Evolutionary conservation across 1,140 invertebrate species (phyloP).

Genomic region (Drosophila miranda): DNA sequence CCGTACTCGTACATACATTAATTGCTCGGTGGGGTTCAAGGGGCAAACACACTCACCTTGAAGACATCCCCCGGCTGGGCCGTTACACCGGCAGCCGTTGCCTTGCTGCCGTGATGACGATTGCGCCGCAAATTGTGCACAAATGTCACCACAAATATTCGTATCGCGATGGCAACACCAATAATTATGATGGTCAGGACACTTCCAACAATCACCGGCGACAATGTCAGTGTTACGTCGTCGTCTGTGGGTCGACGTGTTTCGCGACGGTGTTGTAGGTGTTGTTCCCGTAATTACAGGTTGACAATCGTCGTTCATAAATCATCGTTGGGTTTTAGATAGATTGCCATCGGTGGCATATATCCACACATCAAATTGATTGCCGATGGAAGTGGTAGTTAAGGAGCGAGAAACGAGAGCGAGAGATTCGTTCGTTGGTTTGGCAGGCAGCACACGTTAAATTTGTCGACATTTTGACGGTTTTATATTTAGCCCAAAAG

Average conservation of each 20-base stretch:
- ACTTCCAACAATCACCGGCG: slow-evolving; percentile 80
- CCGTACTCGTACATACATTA: slow-evolving; percentile 21
- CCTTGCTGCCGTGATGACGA: slow-evolving; percentile 78
- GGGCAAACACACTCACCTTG: slow-evolving; percentile 55
- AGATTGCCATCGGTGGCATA: slow-evolving; percentile 63
- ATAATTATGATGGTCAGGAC: slow-evolving; percentile 81
- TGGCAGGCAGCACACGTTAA: slow-evolving; percentile 20
- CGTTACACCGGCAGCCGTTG: slow-evolving; percentile 63
- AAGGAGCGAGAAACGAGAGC: not conserved
- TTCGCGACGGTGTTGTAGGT: not conserved
- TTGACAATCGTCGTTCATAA: slow-evolving; percentile 65
- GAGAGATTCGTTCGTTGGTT: not conserved
- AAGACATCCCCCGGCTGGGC: slow-evolving; percentile 72
- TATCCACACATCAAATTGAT: slow-evolving; percentile 41
- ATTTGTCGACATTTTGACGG: slow-evolving; percentile 49
- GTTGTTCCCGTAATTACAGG: slow-evolving; percentile 69
- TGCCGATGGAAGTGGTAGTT: slow-evolving; percentile 29
- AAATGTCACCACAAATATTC: slow-evolving; percentile 79
- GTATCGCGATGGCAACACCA: slow-evolving; percentile 77
- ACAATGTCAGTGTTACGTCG: slow-evolving; percentile 75
- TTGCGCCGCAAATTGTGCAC: slow-evolving; percentile 77
- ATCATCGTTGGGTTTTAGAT: slow-evolving; percentile 70
- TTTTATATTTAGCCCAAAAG: slow-evolving; percentile 61
- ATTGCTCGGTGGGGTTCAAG: slow-evolving; percentile 7
- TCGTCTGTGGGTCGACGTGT: slow-evolving; percentile 52